phyloP scores from a whole-genome alignment of 2,797 vertebrate species.

The Choloepus didactylus region DNA sequence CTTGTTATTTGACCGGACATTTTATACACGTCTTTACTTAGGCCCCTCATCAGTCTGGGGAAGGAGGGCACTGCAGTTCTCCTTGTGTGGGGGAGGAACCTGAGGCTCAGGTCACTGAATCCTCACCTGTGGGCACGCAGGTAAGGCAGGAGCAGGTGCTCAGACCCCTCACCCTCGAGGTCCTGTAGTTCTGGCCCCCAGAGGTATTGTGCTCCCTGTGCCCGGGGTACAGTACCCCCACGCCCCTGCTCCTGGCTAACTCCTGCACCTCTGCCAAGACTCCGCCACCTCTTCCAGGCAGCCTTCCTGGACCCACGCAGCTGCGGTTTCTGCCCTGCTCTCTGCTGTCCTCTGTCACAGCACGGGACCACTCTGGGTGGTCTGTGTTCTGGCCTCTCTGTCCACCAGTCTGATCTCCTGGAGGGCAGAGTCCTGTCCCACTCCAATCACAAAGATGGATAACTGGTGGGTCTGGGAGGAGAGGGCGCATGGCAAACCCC shows the following conservation, averaged over 20 bases:
- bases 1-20: not conserved
- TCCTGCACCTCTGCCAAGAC: not conserved
- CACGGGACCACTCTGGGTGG: not conserved
- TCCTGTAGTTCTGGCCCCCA: not conserved
- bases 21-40: not conserved
- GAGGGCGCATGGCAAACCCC: not conserved
- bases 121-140: not conserved
- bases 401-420: not conserved
- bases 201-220: not conserved
- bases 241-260: not conserved
- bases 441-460: not conserved
- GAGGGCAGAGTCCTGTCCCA: not conserved
- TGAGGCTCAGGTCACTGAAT: conserved; percentile 39
- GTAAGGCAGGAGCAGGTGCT: not conserved
- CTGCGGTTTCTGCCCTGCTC: not conserved
- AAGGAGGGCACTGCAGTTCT: not conserved
- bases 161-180: not conserved
- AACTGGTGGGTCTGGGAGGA: not conserved
- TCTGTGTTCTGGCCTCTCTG: not conserved
- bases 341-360: not conserved
- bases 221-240: not conserved
- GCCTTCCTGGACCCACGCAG: not conserved
- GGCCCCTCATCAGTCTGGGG: not conserved
- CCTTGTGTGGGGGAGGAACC: conserved; percentile 49
- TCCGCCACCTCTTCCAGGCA: not conserved